phyloP scores from a whole-genome alignment of 2,888 invertebrate genomes.

The Aphidoletes aphidimyza region DNA sequence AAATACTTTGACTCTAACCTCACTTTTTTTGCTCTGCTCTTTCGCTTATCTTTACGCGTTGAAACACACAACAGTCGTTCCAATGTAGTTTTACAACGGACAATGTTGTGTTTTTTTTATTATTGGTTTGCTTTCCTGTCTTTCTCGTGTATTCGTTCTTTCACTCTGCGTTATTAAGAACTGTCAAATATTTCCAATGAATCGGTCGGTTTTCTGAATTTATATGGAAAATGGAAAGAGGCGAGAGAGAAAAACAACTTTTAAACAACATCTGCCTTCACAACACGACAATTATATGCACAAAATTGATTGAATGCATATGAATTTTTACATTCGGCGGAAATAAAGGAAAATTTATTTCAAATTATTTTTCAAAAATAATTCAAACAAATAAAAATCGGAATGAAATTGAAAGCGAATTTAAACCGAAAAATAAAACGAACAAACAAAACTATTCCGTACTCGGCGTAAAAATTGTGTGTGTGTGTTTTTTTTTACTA shows the following conservation, averaged over 20 bases:
- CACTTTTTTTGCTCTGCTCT: background rate
- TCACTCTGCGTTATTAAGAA: background rate
- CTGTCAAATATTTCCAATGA: conserved; percentile 45
- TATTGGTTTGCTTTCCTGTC: no score
- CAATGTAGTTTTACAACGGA: conserved; percentile 26
- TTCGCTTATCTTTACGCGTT: conserved; percentile 7
- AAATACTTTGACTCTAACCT: background rate
- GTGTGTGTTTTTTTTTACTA: background rate
- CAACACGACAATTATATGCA: conserved; percentile 9
- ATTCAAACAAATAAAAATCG: background rate
- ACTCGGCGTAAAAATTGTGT: conserved; percentile 14
- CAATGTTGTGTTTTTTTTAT: conserved; percentile 20
- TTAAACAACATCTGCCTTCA: conserved; percentile 34
- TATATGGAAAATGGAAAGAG: background rate
- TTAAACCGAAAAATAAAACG: background rate
- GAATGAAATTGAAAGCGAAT: no score
- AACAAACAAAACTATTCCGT: background rate
- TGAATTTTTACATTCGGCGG: background rate
- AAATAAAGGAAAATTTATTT: background rate
- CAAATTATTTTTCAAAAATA: background rate
- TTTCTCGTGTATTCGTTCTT: background rate
- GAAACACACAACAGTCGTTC: conserved; percentile 34
- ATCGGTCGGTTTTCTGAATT: background rate
- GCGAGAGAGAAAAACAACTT: background rate
- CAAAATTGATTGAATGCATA: background rate